These are phyloP conservation scores for Anhinga anhinga DNA, from an alignment of 2,113 vertebrate genomes.

Conservation along the genomic window DNA sequence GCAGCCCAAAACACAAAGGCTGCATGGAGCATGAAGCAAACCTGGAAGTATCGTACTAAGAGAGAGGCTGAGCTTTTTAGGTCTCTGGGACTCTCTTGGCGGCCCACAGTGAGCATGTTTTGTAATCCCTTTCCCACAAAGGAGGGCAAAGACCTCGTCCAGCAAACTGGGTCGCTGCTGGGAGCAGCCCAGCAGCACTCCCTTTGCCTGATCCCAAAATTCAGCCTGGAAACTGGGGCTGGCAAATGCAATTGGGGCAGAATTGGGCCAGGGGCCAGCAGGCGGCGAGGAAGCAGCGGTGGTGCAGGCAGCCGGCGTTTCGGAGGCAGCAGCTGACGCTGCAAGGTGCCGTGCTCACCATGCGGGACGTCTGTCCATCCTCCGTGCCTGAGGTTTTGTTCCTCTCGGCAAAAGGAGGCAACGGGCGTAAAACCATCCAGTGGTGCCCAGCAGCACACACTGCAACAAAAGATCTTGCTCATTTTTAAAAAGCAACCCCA, in stretches of 20 bases:
- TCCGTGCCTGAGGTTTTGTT: background rate
- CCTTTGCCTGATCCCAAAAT: slow-evolving; percentile 15
- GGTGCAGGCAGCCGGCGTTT: background rate
- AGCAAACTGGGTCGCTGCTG: slow-evolving; percentile 25
- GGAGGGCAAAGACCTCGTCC: background rate
- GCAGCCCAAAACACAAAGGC: background rate
- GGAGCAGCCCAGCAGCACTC: background rate
- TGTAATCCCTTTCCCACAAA: background rate
- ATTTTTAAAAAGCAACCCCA: background rate
- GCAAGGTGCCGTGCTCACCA: background rate
- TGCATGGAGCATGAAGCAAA: background rate
- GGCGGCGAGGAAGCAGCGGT: background rate
- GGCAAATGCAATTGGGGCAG: background rate
- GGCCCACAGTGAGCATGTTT: background rate
- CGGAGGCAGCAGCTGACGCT: background rate
- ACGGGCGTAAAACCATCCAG: background rate
- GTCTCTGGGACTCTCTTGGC: background rate
- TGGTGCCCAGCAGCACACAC: background rate
- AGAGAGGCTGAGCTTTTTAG: background rate
- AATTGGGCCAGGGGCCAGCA: background rate
- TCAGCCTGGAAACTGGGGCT: slow-evolving; percentile 25
- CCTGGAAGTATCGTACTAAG: background rate
- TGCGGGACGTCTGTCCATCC: fast-evolving
- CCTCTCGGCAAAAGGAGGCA: background rate
- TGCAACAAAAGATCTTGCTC: background rate